Evolutionary conservation across 2,797 vertebrate species (phyloP), one percentile per base, ranked within the genome.

Genomic region (Miichthys miiuy): DNA sequence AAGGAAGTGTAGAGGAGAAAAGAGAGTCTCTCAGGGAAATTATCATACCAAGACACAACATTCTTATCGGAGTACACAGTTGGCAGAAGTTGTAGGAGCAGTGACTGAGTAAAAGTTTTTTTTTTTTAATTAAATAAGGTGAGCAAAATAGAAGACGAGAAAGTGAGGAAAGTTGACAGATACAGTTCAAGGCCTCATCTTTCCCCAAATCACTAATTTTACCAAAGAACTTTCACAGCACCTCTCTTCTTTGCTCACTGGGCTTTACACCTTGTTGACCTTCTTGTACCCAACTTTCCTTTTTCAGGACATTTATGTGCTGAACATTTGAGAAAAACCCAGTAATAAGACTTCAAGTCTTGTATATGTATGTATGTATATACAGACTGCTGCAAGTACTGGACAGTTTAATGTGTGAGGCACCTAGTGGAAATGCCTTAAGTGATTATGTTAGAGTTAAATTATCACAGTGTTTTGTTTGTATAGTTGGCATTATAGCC

Each of bases 21-120:
- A 67, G 42, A 25, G 6, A 65, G 38, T 75, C 27, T 44, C 47
- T 27, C 27, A 44, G 17, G 1, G 30, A 65, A 66, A 77, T 60
- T 55, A 77, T 76, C 61, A 47, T 61, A 65, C 51, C 18, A 52
- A 66, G 25, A 72, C 72, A 64, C 23, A 79, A 17, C 61, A 30
- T 71, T 18, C 55, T 79, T 76, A 70, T 81, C 81, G 57, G 48
- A 70, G 58, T 51, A 56, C 65, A 72, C 70, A 80, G 52, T 68
- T 71, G 77, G 62, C 52, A 71, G 72, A 44, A 79, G 44, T 60
- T 64, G 42, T 50, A 52, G 61, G 13, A 69, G 11, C 34, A 57
- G 30, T 56, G 62, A 58, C 27, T 62, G 41, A 69, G 41, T 55
- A 55, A 66, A 60, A 42, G 47, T 73, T 10, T 65, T 48, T 76